These are phyloP conservation scores for Neogobius melanostomus DNA, from an alignment of 2,113 vertebrate species.

Conservation along the genomic window DNA sequence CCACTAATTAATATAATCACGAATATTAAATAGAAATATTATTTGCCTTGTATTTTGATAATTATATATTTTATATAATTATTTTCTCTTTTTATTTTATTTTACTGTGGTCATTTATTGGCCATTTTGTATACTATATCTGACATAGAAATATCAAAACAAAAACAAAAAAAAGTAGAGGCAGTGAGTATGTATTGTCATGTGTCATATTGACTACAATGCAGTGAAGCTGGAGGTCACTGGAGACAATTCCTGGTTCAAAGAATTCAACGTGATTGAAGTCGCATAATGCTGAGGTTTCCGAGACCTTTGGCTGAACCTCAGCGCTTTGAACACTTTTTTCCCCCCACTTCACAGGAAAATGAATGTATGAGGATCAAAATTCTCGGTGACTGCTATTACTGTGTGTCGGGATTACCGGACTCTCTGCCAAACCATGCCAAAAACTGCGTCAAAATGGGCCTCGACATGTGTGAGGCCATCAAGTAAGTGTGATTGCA, in stretches of 20 bases:
- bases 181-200: not conserved
- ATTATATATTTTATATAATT: too few relatives aligned
- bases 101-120: too few relatives aligned
- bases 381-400: constrained; percentile 97
- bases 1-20: too few relatives aligned
- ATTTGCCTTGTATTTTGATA: too few relatives aligned
- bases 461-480: constrained; percentile 97
- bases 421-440: constrained; percentile 95
- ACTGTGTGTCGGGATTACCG: constrained; percentile 96
- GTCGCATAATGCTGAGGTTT: not conserved
- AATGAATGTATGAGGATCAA: constrained; percentile 99
- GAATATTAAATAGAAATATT: too few relatives aligned
- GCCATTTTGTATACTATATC: too few relatives aligned
- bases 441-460: constrained; percentile 99
- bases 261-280: not conserved
- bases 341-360: constrained; percentile 77
- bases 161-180: too few relatives aligned
- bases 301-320: not conserved
- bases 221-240: not conserved
- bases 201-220: not conserved
- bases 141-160: too few relatives aligned
- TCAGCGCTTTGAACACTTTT: not conserved
- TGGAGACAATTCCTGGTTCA: not conserved
- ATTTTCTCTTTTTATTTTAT: too few relatives aligned
- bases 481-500: constrained; percentile 86